Conservation (phyloP, 2,797 vertebrate species). For the Silurus lanzhouensis region DNA sequence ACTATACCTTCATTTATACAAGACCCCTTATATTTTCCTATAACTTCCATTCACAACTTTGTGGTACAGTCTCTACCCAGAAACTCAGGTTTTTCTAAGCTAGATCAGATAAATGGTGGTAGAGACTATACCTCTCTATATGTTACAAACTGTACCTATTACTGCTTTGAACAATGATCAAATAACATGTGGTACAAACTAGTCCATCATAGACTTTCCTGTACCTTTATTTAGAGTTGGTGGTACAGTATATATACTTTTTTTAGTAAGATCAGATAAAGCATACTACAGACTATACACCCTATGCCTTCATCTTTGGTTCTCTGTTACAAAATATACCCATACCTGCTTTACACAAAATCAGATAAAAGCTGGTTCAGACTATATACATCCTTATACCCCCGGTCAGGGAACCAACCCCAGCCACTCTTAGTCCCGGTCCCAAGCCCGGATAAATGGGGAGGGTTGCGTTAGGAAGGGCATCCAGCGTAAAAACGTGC, state of each 20-base stretch:
- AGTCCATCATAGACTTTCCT: background rate
- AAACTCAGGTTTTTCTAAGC: background rate
- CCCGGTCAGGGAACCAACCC: too few species aligned
- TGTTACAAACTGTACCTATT: background rate
- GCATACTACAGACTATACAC: too few species aligned
- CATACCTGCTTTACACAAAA: too few species aligned
- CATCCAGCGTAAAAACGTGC: too few species aligned
- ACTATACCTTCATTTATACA: background rate
- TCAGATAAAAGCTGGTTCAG: too few species aligned
- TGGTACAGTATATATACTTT: background rate
- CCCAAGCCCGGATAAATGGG: too few species aligned
- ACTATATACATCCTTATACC: too few species aligned
- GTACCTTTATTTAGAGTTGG: background rate
- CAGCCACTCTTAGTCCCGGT: too few species aligned
- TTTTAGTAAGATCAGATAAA: too few species aligned
- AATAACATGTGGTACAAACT: background rate
- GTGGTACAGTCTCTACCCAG: background rate
- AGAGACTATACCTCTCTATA: background rate
- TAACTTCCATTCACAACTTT: background rate
- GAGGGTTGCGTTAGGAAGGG: too few species aligned
- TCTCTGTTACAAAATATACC: too few species aligned
- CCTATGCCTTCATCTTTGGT: too few species aligned
- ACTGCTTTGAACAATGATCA: background rate
- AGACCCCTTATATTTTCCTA: background rate
- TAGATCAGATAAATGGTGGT: background rate